phyloP scores from a whole-genome alignment of 1,140 invertebrate species.

The Dreissena polymorpha region DNA sequence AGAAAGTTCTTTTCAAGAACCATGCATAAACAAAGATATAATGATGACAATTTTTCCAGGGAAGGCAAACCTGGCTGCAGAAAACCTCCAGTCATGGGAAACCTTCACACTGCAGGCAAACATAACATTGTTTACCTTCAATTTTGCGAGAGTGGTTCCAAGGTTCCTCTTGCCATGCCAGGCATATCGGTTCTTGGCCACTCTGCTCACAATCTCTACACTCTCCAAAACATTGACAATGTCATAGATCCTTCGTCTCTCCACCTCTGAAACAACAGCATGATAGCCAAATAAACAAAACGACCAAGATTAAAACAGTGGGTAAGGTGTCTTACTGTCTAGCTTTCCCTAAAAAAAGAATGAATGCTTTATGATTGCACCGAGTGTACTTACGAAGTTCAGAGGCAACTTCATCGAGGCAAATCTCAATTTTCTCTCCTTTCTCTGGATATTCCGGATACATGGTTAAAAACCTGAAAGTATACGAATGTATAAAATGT shows the following conservation, averaged over 20 bases:
- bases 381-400: constrained; percentile 72
- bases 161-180: constrained; percentile 81
- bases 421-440: constrained; percentile 70
- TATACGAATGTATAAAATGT: too few species aligned
- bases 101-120: background rate
- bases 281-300: background rate
- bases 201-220: constrained; percentile 85
- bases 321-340: too few species aligned
- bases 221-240: constrained; percentile 89
- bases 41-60: too few species aligned
- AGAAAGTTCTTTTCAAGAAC: too few species aligned
- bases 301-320: too few species aligned
- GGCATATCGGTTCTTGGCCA: constrained; percentile 80
- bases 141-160: constrained; percentile 74
- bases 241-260: constrained; percentile 88
- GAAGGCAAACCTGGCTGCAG: too few species aligned
- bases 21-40: too few species aligned
- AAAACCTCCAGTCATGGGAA: too few species aligned
- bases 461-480: constrained; percentile 75
- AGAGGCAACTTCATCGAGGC: constrained; percentile 78
- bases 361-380: constrained; percentile 6
- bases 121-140: constrained; percentile 74
- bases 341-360: too few species aligned
- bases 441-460: constrained; percentile 75
- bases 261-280: constrained; percentile 77